Conservation (phyloP, 2,888 invertebrate species). For the Drosophila siamana region DNA sequence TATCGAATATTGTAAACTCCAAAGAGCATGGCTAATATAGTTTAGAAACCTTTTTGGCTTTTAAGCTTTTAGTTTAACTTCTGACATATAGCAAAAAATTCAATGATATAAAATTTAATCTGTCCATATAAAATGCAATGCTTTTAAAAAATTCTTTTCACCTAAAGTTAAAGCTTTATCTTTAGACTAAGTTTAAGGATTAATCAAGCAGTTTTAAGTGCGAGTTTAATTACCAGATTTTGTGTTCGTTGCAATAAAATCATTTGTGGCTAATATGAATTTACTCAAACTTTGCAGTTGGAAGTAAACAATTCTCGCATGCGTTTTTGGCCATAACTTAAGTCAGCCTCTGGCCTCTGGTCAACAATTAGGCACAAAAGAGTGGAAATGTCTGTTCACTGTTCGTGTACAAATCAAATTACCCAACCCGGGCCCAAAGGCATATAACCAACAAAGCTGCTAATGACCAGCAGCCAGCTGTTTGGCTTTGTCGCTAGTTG, state of each 20-base stretch:
- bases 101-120: no score
- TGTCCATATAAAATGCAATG: no score
- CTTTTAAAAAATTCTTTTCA: no score
- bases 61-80: no score
- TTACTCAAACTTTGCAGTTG: neutral
- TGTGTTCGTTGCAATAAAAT: neutral
- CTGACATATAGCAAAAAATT: no score
- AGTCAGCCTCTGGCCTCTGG: constrained; percentile 24
- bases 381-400: constrained; percentile 42
- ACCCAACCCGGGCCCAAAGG: constrained; percentile 37
- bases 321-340: neutral
- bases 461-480: constrained; percentile 57
- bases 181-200: neutral
- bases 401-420: constrained; percentile 67
- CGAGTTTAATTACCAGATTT: neutral
- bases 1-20: no score
- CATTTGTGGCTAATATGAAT: neutral
- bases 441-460: constrained; percentile 28
- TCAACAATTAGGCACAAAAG: constrained; percentile 41
- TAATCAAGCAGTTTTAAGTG: no score
- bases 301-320: neutral
- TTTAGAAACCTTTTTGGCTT: no score
- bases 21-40: no score
- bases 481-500: neutral
- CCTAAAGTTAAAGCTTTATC: neutral